Percentiles rank a stretch among this genome's conserved stretches.
phyloP scores from a whole-genome alignment of 1,140 invertebrate species.

The Uloborus diversus region DNA sequence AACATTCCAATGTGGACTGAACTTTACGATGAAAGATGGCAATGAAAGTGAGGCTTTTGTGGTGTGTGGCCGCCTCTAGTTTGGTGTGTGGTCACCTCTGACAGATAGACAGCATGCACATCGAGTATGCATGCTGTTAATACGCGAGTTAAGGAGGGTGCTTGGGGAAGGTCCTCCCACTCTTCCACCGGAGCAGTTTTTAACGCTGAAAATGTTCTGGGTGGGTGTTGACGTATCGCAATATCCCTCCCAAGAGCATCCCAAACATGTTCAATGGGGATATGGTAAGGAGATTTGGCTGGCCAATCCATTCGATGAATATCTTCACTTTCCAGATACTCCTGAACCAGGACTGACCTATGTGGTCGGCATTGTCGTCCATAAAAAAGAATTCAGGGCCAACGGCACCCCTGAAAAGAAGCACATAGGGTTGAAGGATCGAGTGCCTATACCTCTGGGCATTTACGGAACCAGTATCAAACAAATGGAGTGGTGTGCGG shows the following conservation, averaged over 20 bases:
- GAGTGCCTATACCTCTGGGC: neutral
- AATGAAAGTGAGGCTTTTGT: no score
- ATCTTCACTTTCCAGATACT: neutral
- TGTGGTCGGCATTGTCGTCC: neutral
- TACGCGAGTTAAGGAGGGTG: neutral
- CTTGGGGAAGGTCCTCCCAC: neutral
- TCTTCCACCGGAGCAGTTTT: neutral
- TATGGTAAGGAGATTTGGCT: neutral
- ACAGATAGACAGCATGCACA: neutral
- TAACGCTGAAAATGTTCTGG: neutral
- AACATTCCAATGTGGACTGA: no score
- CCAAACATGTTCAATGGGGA: neutral
- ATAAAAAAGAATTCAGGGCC: conserved; percentile 4
- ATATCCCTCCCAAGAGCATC: neutral
- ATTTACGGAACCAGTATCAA: conserved; percentile 10
- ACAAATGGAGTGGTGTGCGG: conserved; percentile 1
- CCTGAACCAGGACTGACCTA: neutral
- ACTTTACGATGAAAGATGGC: no score
- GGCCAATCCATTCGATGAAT: conserved; percentile 7
- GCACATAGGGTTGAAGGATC: neutral
- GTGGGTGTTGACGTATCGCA: neutral
- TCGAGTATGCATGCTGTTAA: neutral
- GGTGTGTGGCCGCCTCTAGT: neutral
- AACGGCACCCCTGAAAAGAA: neutral
- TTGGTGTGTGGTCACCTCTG: neutral